Evolutionary conservation across 53 echinoderm and acorn worm genomes (phyloP), one percentile per base, ranked within the genome.

Genomic region (Echinometra lucunter): DNA sequence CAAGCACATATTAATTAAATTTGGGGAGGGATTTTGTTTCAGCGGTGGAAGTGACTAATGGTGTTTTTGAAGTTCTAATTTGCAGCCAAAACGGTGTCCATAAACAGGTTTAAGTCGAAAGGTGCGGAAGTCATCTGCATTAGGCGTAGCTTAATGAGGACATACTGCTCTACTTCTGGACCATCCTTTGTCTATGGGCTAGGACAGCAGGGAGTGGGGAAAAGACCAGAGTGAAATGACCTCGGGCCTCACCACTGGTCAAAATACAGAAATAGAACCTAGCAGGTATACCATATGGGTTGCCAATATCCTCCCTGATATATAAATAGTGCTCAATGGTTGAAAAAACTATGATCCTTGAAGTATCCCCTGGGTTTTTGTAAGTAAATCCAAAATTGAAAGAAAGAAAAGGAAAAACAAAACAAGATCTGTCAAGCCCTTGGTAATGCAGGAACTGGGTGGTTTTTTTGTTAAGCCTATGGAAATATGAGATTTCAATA

Each of bases 1-100:
- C 85, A 85, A 85, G 85, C 30, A 85, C 85, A 49, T 85, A 85
- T 85, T 85, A 85, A 85, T 85, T 53, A 85, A 85, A 85, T 85
- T 49, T 49, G 30, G 85, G 85, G n/a, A 85, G 85, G 85, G 85
- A 85, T 85, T 47, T 47, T 0, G 53, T 85, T 85, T 85, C 85
- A 85, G 49, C 85, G 47, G 10, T 85, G 53, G 53, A 85, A 28
- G 28, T 85, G 85, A 85, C 85, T 85, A 85, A 85, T 53, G 85
- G 85, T 85, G 85, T 85, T 85, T 85, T 85, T n/a, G 27, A 85
- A 85, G 85, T 53, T 30, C 85, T 85, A 85, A 85, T 85, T 85
- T n/a, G 25, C 47, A 85, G 53, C 85, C 85, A 40, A n/a, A 78
- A 78, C 78, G 42, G 38, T 4, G 42, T 8, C 78, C 38, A 45